A percentile compares a stretch with the other conserved stretches of the same genome.
These are phyloP conservation scores for Pterostichus niger DNA, from an alignment of 2,888 invertebrate species.

Conservation along the genomic window DNA sequence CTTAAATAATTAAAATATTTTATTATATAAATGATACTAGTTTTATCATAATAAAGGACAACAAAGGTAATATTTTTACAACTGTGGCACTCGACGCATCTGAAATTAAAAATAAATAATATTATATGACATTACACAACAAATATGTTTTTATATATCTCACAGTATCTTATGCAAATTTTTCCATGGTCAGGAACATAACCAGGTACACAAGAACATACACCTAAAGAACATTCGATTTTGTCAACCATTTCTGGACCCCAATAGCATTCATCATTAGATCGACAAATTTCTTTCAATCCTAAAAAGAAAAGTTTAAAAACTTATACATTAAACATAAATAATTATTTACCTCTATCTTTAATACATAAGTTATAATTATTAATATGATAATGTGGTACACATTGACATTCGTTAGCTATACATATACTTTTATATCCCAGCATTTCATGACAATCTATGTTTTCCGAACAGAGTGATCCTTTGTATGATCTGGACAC, in stretches of 20 bases:
- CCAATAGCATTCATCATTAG: slow-evolving; percentile 73
- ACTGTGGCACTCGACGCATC: background rate
- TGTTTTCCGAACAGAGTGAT: slow-evolving; percentile 68
- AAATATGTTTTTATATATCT: background rate
- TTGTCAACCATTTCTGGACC: slow-evolving; percentile 73
- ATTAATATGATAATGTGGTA: slow-evolving; percentile 72
- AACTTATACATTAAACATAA: background rate
- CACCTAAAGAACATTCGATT: slow-evolving; percentile 72
- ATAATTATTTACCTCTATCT: slow-evolving; percentile 69
- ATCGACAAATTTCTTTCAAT: slow-evolving; percentile 72
- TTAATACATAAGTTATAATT: slow-evolving; percentile 72
- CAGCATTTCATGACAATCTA: slow-evolving; percentile 71
- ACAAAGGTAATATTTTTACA: slow-evolving; percentile 2
- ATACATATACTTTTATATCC: slow-evolving; percentile 72
- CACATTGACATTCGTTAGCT: slow-evolving; percentile 72
- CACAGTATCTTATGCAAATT: slow-evolving; percentile 70
- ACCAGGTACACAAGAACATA: slow-evolving; percentile 72
- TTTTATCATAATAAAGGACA: background rate
- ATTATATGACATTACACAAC: background rate
- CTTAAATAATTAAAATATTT: background rate
- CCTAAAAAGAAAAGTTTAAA: slow-evolving; percentile 67
- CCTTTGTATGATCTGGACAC: slow-evolving; percentile 50
- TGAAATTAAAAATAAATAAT: slow-evolving; percentile 3
- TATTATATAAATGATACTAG: background rate
- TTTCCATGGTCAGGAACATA: slow-evolving; percentile 71